phyloP scores from a whole-genome alignment of 1,140 invertebrate species.

The Drosophila pseudoananassae region DNA sequence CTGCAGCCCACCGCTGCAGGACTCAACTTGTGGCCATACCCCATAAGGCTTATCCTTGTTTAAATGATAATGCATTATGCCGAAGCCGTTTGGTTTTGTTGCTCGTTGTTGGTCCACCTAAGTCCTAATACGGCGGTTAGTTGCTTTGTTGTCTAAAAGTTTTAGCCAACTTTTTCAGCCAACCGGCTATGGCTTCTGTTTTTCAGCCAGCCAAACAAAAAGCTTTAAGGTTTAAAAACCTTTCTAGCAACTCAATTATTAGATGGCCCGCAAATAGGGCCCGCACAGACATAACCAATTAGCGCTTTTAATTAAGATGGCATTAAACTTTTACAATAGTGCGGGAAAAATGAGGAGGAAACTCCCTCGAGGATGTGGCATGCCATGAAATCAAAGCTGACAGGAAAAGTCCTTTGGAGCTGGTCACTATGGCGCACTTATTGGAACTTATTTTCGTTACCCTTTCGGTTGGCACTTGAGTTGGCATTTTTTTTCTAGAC shows the following conservation, averaged over 20 bases:
- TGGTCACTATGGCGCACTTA: constrained; percentile 46
- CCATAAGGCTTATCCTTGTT: constrained; percentile 59
- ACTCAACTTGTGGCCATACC: constrained; percentile 6
- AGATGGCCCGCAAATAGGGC: background rate
- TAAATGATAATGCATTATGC: constrained; percentile 77
- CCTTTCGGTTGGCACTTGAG: constrained; percentile 21
- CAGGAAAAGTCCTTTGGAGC: constrained; percentile 50
- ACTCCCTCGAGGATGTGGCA: constrained; percentile 49
- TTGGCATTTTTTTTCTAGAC: constrained; percentile 7
- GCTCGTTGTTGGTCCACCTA: constrained; percentile 7
- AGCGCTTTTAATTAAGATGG: constrained; percentile 72
- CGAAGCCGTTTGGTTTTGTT: constrained; percentile 44
- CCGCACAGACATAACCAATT: constrained; percentile 55
- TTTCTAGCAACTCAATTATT: constrained; percentile 12
- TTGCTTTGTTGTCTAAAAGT: constrained; percentile 44
- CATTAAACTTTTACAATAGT: constrained; percentile 40
- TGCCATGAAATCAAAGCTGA: constrained; percentile 70
- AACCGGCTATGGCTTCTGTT: background rate
- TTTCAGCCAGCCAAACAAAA: background rate
- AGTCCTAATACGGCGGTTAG: constrained; percentile 31
- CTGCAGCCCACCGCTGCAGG: constrained; percentile 33
- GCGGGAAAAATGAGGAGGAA: background rate
- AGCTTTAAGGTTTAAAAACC: constrained; percentile 2
- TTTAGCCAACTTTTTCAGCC: constrained; percentile 39
- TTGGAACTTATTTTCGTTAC: constrained; percentile 65